Conservation (phyloP, 2,113 vertebrate species). For the Globicephala melas region DNA sequence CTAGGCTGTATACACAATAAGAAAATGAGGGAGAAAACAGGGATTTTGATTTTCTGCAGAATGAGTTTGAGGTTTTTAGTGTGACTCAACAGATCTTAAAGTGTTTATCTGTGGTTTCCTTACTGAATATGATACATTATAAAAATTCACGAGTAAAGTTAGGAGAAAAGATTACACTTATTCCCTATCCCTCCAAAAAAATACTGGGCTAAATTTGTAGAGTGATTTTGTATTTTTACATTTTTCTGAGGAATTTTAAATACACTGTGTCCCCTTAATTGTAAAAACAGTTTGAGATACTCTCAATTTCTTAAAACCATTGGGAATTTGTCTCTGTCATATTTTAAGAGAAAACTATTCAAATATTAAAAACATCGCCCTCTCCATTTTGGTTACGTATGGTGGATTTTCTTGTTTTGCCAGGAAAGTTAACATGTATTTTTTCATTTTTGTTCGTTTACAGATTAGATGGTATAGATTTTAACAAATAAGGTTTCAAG, state of each 20-base stretch:
- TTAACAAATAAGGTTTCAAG: constrained; percentile 79
- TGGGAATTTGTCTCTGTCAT: constrained; percentile 74
- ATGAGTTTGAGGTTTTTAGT: constrained; percentile 54
- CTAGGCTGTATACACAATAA: neutral
- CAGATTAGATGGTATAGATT: constrained; percentile 81
- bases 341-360: constrained; percentile 41
- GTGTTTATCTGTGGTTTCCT: constrained; percentile 54
- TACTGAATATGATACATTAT: constrained; percentile 36
- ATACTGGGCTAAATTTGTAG: constrained; percentile 33
- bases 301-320: constrained; percentile 72
- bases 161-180: constrained; percentile 59
- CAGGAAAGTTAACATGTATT: constrained; percentile 55
- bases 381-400: constrained; percentile 67
- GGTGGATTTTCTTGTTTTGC: constrained; percentile 75
- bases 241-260: constrained; percentile 73
- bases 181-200: no score
- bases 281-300: constrained; percentile 76
- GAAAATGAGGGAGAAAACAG: constrained; percentile 30
- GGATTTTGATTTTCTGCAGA: constrained; percentile 43
- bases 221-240: constrained; percentile 61
- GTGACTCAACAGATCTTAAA: constrained; percentile 40
- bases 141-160: constrained; percentile 39
- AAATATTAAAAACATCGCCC: constrained; percentile 71
- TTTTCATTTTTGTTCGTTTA: constrained; percentile 77
- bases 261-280: constrained; percentile 68